Conservation (phyloP, 2,797 vertebrate species). For the Hoplostethus atlanticus region DNA sequence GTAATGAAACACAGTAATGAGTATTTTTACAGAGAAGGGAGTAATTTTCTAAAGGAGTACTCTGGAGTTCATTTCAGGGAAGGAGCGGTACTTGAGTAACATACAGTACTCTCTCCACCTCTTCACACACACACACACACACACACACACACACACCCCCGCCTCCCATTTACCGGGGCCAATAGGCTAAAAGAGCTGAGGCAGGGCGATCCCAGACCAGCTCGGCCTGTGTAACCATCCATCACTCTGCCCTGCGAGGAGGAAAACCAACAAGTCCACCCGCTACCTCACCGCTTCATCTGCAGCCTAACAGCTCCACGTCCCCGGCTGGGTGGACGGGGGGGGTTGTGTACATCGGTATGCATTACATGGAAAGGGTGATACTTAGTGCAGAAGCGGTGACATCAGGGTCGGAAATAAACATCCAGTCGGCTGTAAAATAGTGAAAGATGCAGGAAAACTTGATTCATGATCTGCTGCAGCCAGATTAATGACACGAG, state of each 20-base stretch:
- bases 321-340: background rate
- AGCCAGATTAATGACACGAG: no score
- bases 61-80: no score
- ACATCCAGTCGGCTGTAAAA: no score
- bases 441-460: no score
- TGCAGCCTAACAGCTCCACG: background rate
- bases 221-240: constrained; percentile 16
- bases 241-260: constrained; percentile 3
- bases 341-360: background rate
- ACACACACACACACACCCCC: constrained; percentile 2
- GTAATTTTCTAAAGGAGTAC: no score
- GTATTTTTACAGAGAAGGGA: no score
- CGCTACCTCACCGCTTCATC: constrained; percentile 20
- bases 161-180: background rate
- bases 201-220: constrained; percentile 12
- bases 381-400: no score
- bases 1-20: no score
- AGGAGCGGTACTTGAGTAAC: no score
- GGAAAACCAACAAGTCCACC: background rate
- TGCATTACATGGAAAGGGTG: background rate
- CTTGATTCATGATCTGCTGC: no score
- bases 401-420: no score
- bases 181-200: constrained; percentile 25
- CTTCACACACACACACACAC: constrained; percentile 5
- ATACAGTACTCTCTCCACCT: no score